phyloP scores from a whole-genome alignment of 2,888 invertebrate genomes.

The Eilema sororculum region DNA sequence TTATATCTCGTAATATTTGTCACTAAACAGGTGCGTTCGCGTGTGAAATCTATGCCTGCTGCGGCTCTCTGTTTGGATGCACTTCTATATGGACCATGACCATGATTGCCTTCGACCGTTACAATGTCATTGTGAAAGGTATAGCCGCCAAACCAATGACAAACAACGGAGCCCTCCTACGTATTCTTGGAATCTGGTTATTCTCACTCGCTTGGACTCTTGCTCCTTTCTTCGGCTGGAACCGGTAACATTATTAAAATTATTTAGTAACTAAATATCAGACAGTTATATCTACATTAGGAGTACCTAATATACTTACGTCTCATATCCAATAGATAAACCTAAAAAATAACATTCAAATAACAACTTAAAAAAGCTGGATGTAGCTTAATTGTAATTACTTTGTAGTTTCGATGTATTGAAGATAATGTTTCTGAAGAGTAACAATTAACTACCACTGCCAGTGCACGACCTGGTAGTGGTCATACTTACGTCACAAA shows the following conservation, averaged over 20 bases:
- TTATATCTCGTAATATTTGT: not conserved
- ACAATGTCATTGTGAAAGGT: constrained; percentile 97
- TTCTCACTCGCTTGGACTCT: constrained; percentile 93
- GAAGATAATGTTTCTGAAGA: no score
- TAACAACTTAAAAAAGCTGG: no score
- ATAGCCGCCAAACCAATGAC: constrained; percentile 94
- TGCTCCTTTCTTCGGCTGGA: constrained; percentile 95
- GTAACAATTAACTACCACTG: no score
- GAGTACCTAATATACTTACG: no score
- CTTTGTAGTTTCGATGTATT: no score
- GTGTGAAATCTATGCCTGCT: constrained; percentile 95
- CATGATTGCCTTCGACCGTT: constrained; percentile 96
- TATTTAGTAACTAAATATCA: no score
- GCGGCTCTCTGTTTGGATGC: constrained; percentile 96
- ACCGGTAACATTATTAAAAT: constrained; percentile 81
- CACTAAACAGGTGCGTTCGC: constrained; percentile 89
- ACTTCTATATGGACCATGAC: constrained; percentile 97
- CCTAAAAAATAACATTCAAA: not conserved
- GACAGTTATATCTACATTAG: no score
- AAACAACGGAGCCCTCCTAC: constrained; percentile 92
- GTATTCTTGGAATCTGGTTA: constrained; percentile 93
- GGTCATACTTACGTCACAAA: no score
- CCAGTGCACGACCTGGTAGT: no score
- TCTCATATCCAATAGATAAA: no score
- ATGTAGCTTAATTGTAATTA: no score